Base-by-base conservation (phyloP, 2,888 invertebrate genomes). In the Gibbula magus region DNA sequence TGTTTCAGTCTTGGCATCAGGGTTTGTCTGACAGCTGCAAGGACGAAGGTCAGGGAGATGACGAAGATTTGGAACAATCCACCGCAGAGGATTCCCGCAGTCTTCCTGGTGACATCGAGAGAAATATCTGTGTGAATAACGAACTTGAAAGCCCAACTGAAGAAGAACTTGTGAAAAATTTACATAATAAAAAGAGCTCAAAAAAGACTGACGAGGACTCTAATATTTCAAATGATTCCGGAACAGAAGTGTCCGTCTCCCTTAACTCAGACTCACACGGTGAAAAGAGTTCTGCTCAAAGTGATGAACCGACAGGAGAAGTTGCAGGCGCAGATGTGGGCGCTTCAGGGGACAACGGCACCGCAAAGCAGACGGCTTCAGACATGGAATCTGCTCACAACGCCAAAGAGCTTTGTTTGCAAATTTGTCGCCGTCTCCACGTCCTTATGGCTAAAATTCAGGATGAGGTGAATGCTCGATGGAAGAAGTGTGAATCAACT, bases 361-460 rank as follows among this genome's bases (percentile, higher is more conserved):
- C 74, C 0, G 10, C n/a, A 7, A 54, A 52, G 35, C 54, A 54
- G 16, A 20, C 25, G 3, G 54, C 18, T 54, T 54, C 54, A 18
- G 75, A 52, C 25, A 22, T 22, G 18, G 52, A 20, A 10, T 32
- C 70, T 20, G 78, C 70, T 52, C 78, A 66, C 56, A 53, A 73
- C 67, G 80, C 80, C 74, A 80, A 81, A 75, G 83, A 85, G 35
- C 78, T 86, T n/a, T 86, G 85, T 77, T 81, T 79, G 54, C 81
- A 82, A 75, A 83, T 86, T 56, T 84, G 84, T 66, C 76, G 81
- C n/a, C 80, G 80, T 61, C 78, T 86, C 51, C 83, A 82, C 20
- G 76, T 79, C 29, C 81, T 83, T 53, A 84, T 86, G 78, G 78
- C 80, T 10, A 82, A 80, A 32, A 83, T 86, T 73, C 83, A 84